A percentile compares a stretch with the other conserved stretches of the same genome.
These are phyloP conservation scores for Drosophila willistoni DNA, from an alignment of 1,140 invertebrate genomes.

Conservation along the genomic window DNA sequence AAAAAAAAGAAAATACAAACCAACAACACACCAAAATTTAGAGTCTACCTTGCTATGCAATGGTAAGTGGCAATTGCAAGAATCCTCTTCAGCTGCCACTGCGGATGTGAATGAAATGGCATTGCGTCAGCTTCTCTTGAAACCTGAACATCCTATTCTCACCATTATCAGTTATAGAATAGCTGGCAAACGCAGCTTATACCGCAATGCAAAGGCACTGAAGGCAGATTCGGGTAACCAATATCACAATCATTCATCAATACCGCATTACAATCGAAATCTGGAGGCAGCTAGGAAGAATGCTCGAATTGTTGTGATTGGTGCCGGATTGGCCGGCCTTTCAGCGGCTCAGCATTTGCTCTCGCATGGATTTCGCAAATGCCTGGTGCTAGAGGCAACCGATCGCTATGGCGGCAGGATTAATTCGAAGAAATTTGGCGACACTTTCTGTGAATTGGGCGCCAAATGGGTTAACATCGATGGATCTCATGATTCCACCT, in stretches of 20 bases:
- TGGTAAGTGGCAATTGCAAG: constrained; percentile 54
- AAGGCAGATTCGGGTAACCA: constrained; percentile 49
- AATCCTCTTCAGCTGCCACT: neutral
- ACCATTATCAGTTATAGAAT: constrained; percentile 49
- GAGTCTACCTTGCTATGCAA: constrained; percentile 52
- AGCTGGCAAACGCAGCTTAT: constrained; percentile 61
- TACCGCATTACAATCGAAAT: constrained; percentile 23
- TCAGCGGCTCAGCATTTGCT: constrained; percentile 89
- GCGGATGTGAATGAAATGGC: constrained; percentile 13
- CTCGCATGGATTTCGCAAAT: constrained; percentile 88
- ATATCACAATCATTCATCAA: constrained; percentile 20
- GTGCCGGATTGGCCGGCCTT: constrained; percentile 90
- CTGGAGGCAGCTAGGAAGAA: constrained; percentile 55
- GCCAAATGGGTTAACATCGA: constrained; percentile 83
- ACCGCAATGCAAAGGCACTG: constrained; percentile 61
- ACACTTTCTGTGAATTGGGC: constrained; percentile 89
- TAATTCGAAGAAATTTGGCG: constrained; percentile 89
- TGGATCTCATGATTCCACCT: constrained; percentile 67
- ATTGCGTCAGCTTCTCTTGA: constrained; percentile 20
- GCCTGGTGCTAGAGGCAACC: constrained; percentile 89
- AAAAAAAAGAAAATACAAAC: neutral
- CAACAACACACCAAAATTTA: constrained; percentile 18
- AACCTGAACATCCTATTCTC: constrained; percentile 1
- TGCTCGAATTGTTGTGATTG: constrained; percentile 89
- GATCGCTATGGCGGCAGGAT: constrained; percentile 90